Conservation (phyloP, 2,888 invertebrate species). For the Agrilus mali region DNA sequence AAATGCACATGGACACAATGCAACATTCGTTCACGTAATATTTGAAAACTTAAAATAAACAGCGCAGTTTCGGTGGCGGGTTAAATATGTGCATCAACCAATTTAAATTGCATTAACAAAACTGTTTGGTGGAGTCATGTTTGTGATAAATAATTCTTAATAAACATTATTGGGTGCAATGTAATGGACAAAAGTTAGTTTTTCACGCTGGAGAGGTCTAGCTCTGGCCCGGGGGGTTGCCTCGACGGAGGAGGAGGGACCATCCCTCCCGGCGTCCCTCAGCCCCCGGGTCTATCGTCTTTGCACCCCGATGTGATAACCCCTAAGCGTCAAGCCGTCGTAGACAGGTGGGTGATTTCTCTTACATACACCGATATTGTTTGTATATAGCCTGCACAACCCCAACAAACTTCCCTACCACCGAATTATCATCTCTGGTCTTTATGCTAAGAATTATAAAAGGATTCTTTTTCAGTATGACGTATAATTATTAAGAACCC, state of each 20-base stretch:
- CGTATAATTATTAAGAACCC: too few species aligned
- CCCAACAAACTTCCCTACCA: not conserved
- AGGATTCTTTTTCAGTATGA: too few species aligned
- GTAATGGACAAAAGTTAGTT: slow-evolving; percentile 21
- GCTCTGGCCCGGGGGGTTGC: slow-evolving; percentile 56
- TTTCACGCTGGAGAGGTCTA: slow-evolving; percentile 36
- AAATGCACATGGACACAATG: slow-evolving; percentile 30
- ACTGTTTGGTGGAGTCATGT: slow-evolving; percentile 10
- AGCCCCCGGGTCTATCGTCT: slow-evolving; percentile 49
- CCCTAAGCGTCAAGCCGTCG: slow-evolving; percentile 72
- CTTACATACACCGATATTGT: slow-evolving; percentile 5
- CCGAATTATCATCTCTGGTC: too few species aligned
- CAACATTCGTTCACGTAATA: slow-evolving; percentile 8
- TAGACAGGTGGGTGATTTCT: slow-evolving; percentile 49
- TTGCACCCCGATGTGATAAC: slow-evolving; percentile 57
- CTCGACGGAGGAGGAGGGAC: slow-evolving; percentile 63
- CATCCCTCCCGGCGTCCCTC: slow-evolving; percentile 49
- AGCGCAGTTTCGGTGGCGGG: not conserved
- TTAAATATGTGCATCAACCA: not conserved
- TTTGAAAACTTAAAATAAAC: not conserved
- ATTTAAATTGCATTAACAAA: not conserved
- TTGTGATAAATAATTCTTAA: slow-evolving; percentile 2
- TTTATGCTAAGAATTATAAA: too few species aligned
- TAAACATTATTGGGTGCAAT: slow-evolving; percentile 18
- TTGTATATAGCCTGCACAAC: slow-evolving; percentile 3